These are phyloP conservation scores for Harmothoe impar DNA, from an alignment of 2,888 invertebrate species.

Conservation along the genomic window DNA sequence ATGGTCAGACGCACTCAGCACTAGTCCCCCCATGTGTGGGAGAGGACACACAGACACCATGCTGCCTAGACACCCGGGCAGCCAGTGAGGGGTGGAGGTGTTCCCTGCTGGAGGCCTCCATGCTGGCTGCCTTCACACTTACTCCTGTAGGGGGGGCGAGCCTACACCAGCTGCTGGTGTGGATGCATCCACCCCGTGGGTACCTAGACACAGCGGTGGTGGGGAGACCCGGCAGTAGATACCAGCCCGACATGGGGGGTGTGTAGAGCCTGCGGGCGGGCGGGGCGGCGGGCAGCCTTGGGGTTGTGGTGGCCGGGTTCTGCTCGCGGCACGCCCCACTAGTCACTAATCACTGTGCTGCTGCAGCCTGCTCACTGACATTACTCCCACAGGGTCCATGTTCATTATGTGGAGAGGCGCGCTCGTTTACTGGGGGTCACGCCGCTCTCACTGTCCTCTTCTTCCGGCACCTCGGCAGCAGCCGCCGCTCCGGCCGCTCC, in stretches of 20 bases:
- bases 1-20: conserved; percentile 48
- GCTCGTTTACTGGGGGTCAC: conserved; percentile 66
- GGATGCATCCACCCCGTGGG: background rate
- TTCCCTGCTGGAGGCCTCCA: no score
- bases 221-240: background rate
- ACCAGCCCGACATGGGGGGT: background rate
- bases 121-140: no score
- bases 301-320: background rate
- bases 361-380: no score
- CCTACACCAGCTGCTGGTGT: background rate
- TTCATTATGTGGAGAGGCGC: conserved; percentile 67
- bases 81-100: background rate
- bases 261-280: no score
- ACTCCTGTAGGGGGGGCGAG: background rate
- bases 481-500: conserved; percentile 65
- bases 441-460: conserved; percentile 59
- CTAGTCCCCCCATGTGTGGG: conserved; percentile 15
- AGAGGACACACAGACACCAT: conserved; percentile 7
- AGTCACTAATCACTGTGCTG: no score
- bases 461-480: background rate
- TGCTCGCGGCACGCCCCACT: background rate
- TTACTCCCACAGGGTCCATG: background rate
- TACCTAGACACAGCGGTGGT: no score
- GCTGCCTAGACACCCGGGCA: conserved; percentile 23
- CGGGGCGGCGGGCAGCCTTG: background rate